These are phyloP conservation scores for Siderastrea radians DNA, from an alignment of 92 coral and sea anemone species.

Conservation along the genomic window DNA sequence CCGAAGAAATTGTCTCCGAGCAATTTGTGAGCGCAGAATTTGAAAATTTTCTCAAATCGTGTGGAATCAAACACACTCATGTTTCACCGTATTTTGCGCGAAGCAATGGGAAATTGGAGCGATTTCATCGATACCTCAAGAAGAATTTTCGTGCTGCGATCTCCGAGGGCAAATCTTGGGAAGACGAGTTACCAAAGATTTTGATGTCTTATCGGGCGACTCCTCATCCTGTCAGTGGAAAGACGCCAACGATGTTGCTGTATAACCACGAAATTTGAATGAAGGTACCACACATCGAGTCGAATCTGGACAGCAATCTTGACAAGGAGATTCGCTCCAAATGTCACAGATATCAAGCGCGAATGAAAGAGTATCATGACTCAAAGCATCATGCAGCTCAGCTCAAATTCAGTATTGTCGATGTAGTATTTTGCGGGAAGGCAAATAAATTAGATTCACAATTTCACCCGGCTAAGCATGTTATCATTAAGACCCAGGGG, in stretches of 20 bases:
- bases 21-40: slow-evolving; percentile 68
- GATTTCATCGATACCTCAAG: slow-evolving; percentile 58
- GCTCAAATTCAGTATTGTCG: slow-evolving; percentile 36
- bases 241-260: not conserved
- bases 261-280: slow-evolving; percentile 45
- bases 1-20: slow-evolving; percentile 22
- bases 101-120: slow-evolving; percentile 63
- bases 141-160: slow-evolving; percentile 66
- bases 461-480: slow-evolving; percentile 33
- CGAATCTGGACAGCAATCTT: not conserved
- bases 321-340: not conserved
- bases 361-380: slow-evolving; percentile 19
- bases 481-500: slow-evolving; percentile 4
- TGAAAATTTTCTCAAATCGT: slow-evolving; percentile 45
- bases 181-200: slow-evolving; percentile 54
- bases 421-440: slow-evolving; percentile 39
- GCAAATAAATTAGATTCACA: slow-evolving; percentile 18
- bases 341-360: not conserved
- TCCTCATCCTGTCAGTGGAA: slow-evolving; percentile 62
- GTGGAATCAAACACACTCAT: slow-evolving; percentile 61
- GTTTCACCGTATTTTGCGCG: slow-evolving; percentile 60
- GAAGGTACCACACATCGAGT: not conserved
- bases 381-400: slow-evolving; percentile 22
- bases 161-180: slow-evolving; percentile 63
- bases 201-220: slow-evolving; percentile 63